phyloP scores from a whole-genome alignment of 2,113 vertebrate genomes.

The Apteryx owenii region DNA sequence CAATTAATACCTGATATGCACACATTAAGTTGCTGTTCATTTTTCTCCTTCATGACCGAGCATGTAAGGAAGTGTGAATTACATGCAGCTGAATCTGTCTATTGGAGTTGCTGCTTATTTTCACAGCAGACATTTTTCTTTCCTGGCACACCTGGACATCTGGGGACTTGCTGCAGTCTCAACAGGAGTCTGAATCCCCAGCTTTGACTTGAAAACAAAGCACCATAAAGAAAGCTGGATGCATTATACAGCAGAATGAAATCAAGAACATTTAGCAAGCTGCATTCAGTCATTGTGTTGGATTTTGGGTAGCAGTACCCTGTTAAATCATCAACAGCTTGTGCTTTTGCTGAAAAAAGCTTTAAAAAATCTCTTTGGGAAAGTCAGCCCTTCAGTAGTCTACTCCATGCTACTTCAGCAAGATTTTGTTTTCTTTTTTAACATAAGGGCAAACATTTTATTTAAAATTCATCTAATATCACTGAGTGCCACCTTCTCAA shows the following conservation, averaged over 20 bases:
- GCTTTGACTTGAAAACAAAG: conserved; percentile 34
- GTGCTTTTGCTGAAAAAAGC: not conserved
- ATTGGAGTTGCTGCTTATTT: not conserved
- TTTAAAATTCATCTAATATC: not conserved
- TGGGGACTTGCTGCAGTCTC: not conserved
- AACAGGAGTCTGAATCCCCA: not conserved
- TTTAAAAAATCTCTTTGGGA: not conserved
- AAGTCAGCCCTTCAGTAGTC: not conserved
- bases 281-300: not conserved
- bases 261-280: not conserved
- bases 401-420: not conserved
- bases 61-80: not conserved
- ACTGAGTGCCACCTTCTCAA: not conserved
- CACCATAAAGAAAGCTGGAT: not conserved
- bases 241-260: not conserved
- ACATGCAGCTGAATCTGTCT: not conserved
- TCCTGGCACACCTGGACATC: not conserved
- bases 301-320: not conserved
- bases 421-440: not conserved
- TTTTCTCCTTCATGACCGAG: not conserved
- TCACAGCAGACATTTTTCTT: not conserved
- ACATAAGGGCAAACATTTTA: not conserved
- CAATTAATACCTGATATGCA: not conserved
- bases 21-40: not conserved
- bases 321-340: not conserved